phyloP scores from a whole-genome alignment of 2,797 vertebrate genomes.

The Hippocampus kuda region DNA sequence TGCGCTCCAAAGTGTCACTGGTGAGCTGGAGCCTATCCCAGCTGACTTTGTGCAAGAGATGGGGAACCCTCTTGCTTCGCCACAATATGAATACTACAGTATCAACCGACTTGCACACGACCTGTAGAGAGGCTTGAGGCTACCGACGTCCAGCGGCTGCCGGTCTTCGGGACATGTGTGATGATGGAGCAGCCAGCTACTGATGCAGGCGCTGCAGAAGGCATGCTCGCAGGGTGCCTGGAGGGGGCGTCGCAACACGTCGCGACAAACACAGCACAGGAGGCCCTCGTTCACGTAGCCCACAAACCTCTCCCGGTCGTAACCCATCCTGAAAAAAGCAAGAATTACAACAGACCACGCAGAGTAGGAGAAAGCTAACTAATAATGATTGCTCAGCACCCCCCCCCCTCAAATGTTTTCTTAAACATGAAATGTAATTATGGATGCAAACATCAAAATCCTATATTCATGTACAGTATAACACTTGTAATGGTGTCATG shows the following conservation, averaged over 20 bases:
- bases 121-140: slow-evolving; percentile 80
- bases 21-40: no score
- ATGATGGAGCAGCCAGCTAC: slow-evolving; percentile 79
- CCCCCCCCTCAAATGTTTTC: no score
- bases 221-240: slow-evolving; percentile 89
- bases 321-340: slow-evolving; percentile 71
- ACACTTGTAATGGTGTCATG: not conserved
- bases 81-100: not conserved
- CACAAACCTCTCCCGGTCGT: slow-evolving; percentile 82
- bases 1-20: no score
- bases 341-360: no score
- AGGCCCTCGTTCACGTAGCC: slow-evolving; percentile 86
- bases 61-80: no score
- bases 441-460: not conserved
- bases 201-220: slow-evolving; percentile 81
- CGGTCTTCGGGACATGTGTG: slow-evolving; percentile 83
- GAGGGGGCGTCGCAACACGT: slow-evolving; percentile 77
- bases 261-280: slow-evolving; percentile 81
- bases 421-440: not conserved
- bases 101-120: slow-evolving; percentile 21
- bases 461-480: not conserved
- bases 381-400: no score
- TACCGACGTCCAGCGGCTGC: slow-evolving; percentile 66
- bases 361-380: not conserved
- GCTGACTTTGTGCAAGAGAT: no score